Conservation (phyloP, 2,113 vertebrate genomes). For the Ursus arctos region DNA sequence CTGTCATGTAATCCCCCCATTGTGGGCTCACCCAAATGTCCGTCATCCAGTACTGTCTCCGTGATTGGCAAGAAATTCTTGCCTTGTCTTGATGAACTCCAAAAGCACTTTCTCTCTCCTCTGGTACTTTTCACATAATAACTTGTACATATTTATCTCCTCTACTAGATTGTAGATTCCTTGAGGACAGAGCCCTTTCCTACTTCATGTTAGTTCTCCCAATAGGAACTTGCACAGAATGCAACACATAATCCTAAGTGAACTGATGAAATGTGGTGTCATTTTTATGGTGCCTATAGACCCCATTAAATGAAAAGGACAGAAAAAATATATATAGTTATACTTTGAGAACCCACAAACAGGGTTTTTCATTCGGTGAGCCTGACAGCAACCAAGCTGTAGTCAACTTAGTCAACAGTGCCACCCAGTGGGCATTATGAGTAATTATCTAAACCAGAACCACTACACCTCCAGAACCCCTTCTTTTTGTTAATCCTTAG, state of each 20-base stretch:
- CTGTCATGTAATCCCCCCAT: background rate
- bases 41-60: background rate
- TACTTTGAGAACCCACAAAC: background rate
- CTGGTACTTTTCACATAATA: background rate
- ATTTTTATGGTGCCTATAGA: background rate
- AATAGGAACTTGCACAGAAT: background rate
- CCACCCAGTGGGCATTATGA: constrained; percentile 16
- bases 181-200: background rate
- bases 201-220: background rate
- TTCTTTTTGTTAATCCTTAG: background rate
- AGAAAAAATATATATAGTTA: background rate
- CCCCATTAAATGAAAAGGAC: background rate
- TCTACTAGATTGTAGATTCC: background rate
- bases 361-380: background rate
- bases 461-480: background rate
- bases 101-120: background rate
- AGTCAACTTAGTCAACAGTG: constrained; percentile 36
- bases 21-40: background rate
- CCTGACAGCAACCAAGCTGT: constrained; percentile 61
- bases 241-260: background rate
- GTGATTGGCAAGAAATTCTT: background rate
- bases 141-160: background rate
- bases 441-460: background rate
- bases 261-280: background rate
- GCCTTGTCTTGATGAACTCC: background rate